Base-by-base conservation (phyloP, 2,888 invertebrate genomes). In the Gari tellinella region DNA sequence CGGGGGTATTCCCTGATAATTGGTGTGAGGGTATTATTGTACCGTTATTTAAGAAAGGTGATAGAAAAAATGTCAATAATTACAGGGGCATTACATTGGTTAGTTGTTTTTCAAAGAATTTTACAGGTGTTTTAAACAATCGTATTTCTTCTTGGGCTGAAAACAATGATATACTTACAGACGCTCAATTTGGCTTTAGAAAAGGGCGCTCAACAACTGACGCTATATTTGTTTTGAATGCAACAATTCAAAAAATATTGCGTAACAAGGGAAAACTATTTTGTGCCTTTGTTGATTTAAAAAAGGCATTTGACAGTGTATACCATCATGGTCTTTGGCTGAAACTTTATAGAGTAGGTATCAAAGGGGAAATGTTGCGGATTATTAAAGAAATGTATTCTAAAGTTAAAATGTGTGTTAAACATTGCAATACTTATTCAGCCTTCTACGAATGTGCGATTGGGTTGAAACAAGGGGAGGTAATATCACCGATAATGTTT, bases 381-480 rank as follows among this genome's bases (percentile, higher is more conserved):
- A 48, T 48, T 31, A 21, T 60, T 37, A 19, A 31, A 21, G 37
- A 49, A 48, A 60, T 60, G 37, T 60, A 37, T 37, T 12, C n/a
- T 14, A 38, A 60, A n/a, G 48, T 46, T 4, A 60, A 60, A 21
- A 48, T 19, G 14, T 31, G 48, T 60, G 60, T n/a, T n/a, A n/a
- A 48, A 21, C 12, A 14, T 23, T 46, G 19, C 19, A 21, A 38
- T 10, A 14, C 25, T 19, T 48, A 48, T 21, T 60, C 60, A 37
- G 49, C 31, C 3, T 60, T 40, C 12, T 48, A 48, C 14, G n/a
- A 21, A 10, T 58, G 45, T 25, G 25, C 45, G 14, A 46, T 61
- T 31, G 60, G 60, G 21, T 38, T 61, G 15, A 49, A 49, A 49
- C 49, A 49, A 49, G 49, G 49, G 14, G 21, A 61, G 40, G 51